A percentile compares a stretch with the other conserved stretches of the same genome.
phyloP scores from a whole-genome alignment of 2,888 invertebrate species.

The Rhamphomyia laevipes region DNA sequence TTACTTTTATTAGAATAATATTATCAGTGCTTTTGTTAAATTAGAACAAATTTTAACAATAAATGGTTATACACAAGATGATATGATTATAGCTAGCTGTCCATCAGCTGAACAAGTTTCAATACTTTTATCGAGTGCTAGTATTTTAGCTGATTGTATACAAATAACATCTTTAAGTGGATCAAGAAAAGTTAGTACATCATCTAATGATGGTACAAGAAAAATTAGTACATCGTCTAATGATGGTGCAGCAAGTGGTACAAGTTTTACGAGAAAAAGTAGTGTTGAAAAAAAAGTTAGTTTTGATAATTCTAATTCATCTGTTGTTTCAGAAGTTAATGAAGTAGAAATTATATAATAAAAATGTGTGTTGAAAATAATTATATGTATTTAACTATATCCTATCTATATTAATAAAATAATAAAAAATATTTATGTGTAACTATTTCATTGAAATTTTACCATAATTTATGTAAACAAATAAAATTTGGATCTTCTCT shows the following conservation, averaged over 20 bases:
- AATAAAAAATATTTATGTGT: too few species aligned
- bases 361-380: too few species aligned
- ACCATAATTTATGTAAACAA: too few species aligned
- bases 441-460: too few species aligned
- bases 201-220: conserved; percentile 21
- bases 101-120: conserved; percentile 90
- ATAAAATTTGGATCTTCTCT: too few species aligned
- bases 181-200: conserved; percentile 26
- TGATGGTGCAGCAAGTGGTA: conserved; percentile 13
- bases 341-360: neutral
- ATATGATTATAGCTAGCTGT: conserved; percentile 72
- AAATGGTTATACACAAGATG: conserved; percentile 70
- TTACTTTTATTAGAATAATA: conserved; percentile 53
- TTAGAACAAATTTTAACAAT: conserved; percentile 62
- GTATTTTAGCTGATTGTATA: conserved; percentile 44
- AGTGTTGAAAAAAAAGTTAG: conserved; percentile 21
- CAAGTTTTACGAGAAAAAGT: conserved; percentile 21
- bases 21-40: conserved; percentile 78
- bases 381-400: too few species aligned
- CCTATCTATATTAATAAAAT: too few species aligned
- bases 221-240: conserved; percentile 27
- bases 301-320: conserved; percentile 16
- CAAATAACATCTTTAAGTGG: conserved; percentile 21
- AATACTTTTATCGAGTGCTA: conserved; percentile 72
- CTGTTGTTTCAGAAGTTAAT: neutral